These are phyloP conservation scores for Amphimallon solstitiale DNA, from an alignment of 2,888 invertebrate species.

Conservation along the genomic window DNA sequence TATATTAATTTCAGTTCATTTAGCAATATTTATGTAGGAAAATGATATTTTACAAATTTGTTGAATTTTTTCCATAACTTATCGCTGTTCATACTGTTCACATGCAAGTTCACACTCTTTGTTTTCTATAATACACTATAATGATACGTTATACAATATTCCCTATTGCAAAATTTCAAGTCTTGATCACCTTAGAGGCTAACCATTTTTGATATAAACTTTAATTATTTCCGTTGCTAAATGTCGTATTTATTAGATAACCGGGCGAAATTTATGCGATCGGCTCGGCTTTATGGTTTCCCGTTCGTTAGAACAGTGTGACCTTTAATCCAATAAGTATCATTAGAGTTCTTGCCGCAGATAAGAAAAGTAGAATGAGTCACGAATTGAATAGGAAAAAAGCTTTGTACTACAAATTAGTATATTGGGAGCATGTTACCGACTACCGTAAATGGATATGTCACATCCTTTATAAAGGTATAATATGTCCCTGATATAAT, in stretches of 20 bases:
- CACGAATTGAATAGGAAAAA: slow-evolving; percentile 38
- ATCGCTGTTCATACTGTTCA: background rate
- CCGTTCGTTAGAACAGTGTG: slow-evolving; percentile 32
- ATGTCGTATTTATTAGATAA: slow-evolving; percentile 31
- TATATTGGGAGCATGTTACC: slow-evolving; percentile 47
- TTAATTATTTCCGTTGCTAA: slow-evolving; percentile 34
- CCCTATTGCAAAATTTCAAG: slow-evolving; percentile 6
- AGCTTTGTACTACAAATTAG: slow-evolving; percentile 47
- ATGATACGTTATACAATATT: background rate
- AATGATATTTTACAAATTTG: too few relatives aligned
- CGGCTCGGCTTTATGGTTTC: slow-evolving; percentile 28
- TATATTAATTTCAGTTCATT: too few relatives aligned
- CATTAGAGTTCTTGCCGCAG: slow-evolving; percentile 25
- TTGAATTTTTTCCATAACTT: too few relatives aligned
- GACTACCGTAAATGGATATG: slow-evolving; percentile 45
- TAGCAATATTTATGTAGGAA: too few relatives aligned
- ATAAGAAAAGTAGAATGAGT: slow-evolving; percentile 37
- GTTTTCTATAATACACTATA: background rate
- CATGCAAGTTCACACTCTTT: background rate
- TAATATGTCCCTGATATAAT: slow-evolving; percentile 42
- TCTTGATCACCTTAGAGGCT: slow-evolving; percentile 17
- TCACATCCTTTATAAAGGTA: slow-evolving; percentile 43
- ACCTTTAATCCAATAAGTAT: slow-evolving; percentile 32
- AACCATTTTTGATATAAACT: slow-evolving; percentile 27
- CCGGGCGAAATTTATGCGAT: slow-evolving; percentile 29